Evolutionary conservation across 2,113 vertebrate species (phyloP), one percentile per base, ranked within the genome.

Genomic region (Sinocyclocheilus maitianheensis): DNA sequence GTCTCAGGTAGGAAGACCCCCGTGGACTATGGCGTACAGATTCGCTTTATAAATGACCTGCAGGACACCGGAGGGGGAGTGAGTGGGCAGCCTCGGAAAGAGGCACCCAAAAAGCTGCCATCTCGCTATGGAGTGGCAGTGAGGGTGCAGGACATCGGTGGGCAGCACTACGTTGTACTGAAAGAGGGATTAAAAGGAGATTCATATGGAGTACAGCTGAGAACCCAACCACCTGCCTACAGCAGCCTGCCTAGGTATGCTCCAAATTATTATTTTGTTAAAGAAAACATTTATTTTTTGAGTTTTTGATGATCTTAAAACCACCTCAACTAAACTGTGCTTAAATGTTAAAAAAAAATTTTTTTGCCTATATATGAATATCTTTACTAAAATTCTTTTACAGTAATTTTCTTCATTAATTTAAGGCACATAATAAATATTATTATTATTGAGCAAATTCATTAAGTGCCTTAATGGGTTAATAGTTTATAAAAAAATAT

Each of bases 141-240:
- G 77, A 92, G 97, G 3, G 97, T 99, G 55, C 97, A 99, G 89
- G 98, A 97, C 51, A 99, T 99, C 0, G 97, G 94, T 0, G 98
- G 98, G 1, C 97, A 98, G 91, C 98, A 97, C 0, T 99, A 98
- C 7, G 97, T 99, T 13, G 96, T 99, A 58, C 95, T 99, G 51
- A 98, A 99, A 91, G 96, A 97, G 7, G 93, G 96, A 0, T 94
- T 97, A 83, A 97, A 97, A 87, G 96, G 97, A 0, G 87, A 96
- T n/a, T 97, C 97, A 0, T 98, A 97, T 0, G 97, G 97, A 34
- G 97, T 99, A 77, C 95, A 95, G 88, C 91, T 95, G 24, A 93
- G 37, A 86, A 93, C 0, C 51, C 93, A 77, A 16, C 93, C 14
- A 92, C 91, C 20, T 83, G 94, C 0, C 91, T 97, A 94, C 93